phyloP scores from a whole-genome alignment of 2,797 vertebrate species.

The Pseudochaenichthys georgianus region DNA sequence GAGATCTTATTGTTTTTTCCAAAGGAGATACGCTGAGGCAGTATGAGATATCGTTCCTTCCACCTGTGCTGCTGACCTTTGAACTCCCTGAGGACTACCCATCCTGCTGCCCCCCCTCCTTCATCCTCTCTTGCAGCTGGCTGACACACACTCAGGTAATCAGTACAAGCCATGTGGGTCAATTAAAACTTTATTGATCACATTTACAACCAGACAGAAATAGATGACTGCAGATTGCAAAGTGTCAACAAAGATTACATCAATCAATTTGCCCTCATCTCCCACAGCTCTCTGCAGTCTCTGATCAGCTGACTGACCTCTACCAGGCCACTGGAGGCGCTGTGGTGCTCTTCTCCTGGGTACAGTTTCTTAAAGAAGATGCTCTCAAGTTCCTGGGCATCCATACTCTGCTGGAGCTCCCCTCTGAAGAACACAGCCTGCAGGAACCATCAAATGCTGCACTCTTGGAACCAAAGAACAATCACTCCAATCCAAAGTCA shows the following conservation, averaged over 20 bases:
- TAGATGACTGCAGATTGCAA: background rate
- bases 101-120: conserved; percentile 87
- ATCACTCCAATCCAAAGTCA: background rate
- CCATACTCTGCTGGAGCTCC: conserved; percentile 85
- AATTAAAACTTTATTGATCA: background rate
- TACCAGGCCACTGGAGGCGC: conserved; percentile 87
- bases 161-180: background rate
- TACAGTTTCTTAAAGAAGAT: conserved; percentile 92
- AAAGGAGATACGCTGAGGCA: conserved; percentile 71
- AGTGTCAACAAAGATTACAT: background rate
- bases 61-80: conserved; percentile 90
- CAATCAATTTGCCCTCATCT: background rate
- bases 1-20: background rate
- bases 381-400: conserved; percentile 87
- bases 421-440: conserved; percentile 34
- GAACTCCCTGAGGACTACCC: conserved; percentile 90
- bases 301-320: conserved; percentile 84
- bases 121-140: conserved; percentile 91
- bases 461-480: conserved; percentile 42
- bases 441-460: conserved; percentile 5
- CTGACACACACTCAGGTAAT: conserved; percentile 89
- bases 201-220: background rate
- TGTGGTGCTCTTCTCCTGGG: conserved; percentile 93
- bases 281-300: conserved; percentile 86
- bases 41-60: conserved; percentile 87